Conservation (phyloP, 2,888 invertebrate genomes). For the Eurois occulta region DNA sequence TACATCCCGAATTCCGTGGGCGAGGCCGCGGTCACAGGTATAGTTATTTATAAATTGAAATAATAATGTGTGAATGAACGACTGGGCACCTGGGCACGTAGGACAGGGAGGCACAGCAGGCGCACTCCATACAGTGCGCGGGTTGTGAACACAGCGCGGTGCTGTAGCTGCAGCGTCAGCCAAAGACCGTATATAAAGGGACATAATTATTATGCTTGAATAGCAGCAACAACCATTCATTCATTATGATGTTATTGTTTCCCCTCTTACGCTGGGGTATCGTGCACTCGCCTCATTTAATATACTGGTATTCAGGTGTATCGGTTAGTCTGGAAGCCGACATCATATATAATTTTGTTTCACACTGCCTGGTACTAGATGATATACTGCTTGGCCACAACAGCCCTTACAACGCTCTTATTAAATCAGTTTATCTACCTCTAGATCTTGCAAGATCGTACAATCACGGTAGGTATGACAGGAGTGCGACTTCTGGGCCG, state of each 20-base stretch:
- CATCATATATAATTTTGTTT: neutral
- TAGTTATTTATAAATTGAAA: slow-evolving; percentile 62
- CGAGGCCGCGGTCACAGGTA: slow-evolving; percentile 24
- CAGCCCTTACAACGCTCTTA: neutral
- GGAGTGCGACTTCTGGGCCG: slow-evolving; percentile 33
- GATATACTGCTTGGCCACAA: neutral
- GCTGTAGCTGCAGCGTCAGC: neutral
- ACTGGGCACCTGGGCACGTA: slow-evolving; percentile 45
- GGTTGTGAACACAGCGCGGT: neutral
- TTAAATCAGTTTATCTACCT: neutral
- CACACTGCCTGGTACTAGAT: neutral
- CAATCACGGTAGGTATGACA: neutral
- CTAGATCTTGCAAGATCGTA: neutral
- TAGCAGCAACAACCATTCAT: neutral
- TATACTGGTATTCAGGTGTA: neutral
- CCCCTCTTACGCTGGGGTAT: neutral
- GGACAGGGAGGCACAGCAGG: neutral
- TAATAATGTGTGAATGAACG: slow-evolving; percentile 62
- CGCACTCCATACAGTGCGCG: neutral
- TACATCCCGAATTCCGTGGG: slow-evolving; percentile 47
- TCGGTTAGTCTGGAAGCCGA: neutral
- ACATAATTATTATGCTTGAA: neutral
- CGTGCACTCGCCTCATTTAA: neutral
- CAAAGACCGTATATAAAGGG: no score
- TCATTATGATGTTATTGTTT: neutral